Evolutionary conservation across 2,113 vertebrate species (phyloP).

Genomic region (Sapayoa aenigma): DNA sequence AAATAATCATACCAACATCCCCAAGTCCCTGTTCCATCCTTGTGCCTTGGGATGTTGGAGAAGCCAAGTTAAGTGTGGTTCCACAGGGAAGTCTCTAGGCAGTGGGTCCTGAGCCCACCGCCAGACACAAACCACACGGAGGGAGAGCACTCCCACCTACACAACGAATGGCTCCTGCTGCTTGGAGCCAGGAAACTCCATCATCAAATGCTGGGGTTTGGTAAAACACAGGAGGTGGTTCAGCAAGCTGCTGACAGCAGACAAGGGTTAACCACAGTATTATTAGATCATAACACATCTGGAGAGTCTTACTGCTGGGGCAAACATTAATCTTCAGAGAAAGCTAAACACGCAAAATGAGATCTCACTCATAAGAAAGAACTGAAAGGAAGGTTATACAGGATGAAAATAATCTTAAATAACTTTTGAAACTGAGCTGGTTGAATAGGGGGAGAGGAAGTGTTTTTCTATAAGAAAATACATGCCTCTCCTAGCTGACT

Average conservation of each 20-base stretch:
- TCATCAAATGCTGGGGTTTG: background rate
- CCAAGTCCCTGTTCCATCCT: fast-evolving
- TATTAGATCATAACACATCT: constrained; percentile 34
- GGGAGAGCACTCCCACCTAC: background rate
- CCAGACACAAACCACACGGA: background rate
- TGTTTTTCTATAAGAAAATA: background rate
- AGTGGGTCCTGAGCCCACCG: background rate
- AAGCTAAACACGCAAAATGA: constrained; percentile 24
- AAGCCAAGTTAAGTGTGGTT: background rate
- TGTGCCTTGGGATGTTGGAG: background rate
- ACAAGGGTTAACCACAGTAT: background rate
- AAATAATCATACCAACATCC: background rate
- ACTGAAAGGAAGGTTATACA: background rate
- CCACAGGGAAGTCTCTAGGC: background rate
- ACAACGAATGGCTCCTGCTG: background rate
- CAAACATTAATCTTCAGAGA: constrained; percentile 13
- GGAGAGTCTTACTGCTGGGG: constrained; percentile 5
- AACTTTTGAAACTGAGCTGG: background rate
- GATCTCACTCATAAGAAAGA: background rate
- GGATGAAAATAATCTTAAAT: constrained; percentile 17
- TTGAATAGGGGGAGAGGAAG: background rate
- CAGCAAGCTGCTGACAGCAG: constrained; percentile 16
- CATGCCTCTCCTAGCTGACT: background rate
- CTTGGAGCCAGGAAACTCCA: background rate
- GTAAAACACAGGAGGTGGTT: background rate